phyloP scores from a whole-genome alignment of 2,113 vertebrate genomes.

The Zeus faber region DNA sequence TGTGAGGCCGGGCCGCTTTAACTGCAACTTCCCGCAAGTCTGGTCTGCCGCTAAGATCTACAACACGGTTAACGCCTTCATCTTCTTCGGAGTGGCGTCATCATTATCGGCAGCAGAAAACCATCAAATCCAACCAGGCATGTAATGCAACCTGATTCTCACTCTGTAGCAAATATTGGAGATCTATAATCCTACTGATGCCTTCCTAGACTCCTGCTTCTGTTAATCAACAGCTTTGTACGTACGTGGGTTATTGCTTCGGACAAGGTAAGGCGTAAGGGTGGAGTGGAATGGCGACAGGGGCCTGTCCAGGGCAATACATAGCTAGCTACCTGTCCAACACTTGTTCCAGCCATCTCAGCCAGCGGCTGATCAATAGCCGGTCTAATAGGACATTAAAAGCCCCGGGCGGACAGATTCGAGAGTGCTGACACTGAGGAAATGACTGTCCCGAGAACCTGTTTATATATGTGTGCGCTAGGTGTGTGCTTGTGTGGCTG shows the following conservation, averaged over 20 bases:
- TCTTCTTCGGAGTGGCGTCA: neutral
- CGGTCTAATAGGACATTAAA: conserved; percentile 66
- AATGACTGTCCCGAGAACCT: conserved; percentile 25
- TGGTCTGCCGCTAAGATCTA: neutral
- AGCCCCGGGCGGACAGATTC: conserved; percentile 38
- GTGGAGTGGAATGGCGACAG: conserved; percentile 15
- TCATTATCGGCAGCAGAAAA: conserved; percentile 2
- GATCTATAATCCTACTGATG: conserved; percentile 29
- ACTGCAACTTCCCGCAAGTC: conserved; percentile 7
- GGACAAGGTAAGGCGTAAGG: conserved; percentile 1
- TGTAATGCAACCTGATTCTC: conserved; percentile 24
- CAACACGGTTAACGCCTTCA: conserved; percentile 1
- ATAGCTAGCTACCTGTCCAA: conserved; percentile 43
- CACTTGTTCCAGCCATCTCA: conserved; percentile 61
- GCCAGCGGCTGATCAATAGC: conserved; percentile 63
- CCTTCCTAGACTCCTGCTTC: conserved; percentile 23
- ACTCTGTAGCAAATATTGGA: conserved; percentile 20
- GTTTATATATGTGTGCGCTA: neutral
- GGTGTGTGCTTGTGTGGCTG: neutral
- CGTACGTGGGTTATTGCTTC: conserved; percentile 17
- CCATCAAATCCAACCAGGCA: conserved; percentile 10
- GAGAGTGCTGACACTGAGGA: conserved; percentile 56
- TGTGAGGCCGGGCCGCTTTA: neutral
- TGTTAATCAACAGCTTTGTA: conserved; percentile 36
- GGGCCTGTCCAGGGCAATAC: conserved; percentile 5